These are phyloP conservation scores for Lutraria rhynchaena DNA, from an alignment of 1,140 invertebrate species.

Conservation along the genomic window DNA sequence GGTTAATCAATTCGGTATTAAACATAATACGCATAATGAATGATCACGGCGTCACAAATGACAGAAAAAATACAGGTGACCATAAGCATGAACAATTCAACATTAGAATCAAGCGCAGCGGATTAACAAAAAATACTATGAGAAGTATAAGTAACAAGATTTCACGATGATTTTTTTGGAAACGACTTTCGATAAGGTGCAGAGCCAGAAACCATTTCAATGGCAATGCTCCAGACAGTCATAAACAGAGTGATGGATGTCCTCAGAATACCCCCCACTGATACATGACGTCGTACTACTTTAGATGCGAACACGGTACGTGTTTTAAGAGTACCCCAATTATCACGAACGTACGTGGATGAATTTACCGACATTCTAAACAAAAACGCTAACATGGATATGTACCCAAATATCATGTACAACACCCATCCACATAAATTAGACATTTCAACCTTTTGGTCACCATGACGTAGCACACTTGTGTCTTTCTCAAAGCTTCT, in stretches of 20 bases:
- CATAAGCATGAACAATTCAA: no score
- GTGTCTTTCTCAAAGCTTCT: background rate
- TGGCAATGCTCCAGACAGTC: background rate
- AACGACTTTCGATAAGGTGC: background rate
- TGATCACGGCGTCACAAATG: no score
- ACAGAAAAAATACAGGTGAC: no score
- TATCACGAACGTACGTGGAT: background rate
- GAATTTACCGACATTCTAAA: background rate
- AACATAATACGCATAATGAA: no score
- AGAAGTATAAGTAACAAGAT: no score
- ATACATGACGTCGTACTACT: constrained; percentile 15
- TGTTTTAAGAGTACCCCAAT: constrained; percentile 9
- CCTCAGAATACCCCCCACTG: constrained; percentile 6
- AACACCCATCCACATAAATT: background rate
- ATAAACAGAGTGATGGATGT: background rate
- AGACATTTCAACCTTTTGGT: constrained; percentile 24
- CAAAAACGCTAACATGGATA: constrained; percentile 8
- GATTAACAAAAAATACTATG: no score
- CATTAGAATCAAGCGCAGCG: no score
- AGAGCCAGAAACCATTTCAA: constrained; percentile 14
- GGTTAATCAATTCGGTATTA: no score
- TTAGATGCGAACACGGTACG: background rate
- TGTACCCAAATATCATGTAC: background rate
- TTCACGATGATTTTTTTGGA: no score
- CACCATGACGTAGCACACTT: constrained; percentile 14